Evolutionary conservation across 2,113 vertebrate species (phyloP).

Genomic region (Marmota monax): DNA sequence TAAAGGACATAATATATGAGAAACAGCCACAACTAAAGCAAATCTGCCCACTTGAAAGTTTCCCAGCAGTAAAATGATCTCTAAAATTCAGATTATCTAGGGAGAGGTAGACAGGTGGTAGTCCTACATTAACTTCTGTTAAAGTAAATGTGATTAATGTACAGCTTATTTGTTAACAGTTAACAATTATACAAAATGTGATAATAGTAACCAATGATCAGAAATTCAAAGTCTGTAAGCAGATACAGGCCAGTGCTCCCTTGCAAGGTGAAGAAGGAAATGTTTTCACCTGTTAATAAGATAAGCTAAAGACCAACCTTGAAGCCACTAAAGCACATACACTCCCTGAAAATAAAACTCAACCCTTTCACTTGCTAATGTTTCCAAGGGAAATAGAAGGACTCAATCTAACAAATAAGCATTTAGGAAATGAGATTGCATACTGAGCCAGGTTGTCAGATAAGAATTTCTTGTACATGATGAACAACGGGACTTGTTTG

Average conservation of each 20-base stretch:
- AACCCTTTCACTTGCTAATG: not conserved
- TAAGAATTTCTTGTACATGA: constrained; percentile 35
- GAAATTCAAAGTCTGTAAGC: not conserved
- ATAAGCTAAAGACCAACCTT: not conserved
- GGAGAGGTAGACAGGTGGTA: not conserved
- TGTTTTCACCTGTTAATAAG: not conserved
- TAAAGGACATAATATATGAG: not conserved
- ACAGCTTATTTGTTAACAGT: not conserved
- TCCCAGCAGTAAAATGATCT: not conserved
- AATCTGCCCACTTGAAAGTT: not conserved
- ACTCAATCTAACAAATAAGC: constrained; percentile 29
- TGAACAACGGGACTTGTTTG: not conserved
- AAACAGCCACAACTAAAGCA: not conserved
- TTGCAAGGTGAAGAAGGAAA: not conserved
- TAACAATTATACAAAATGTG: constrained; percentile 35
- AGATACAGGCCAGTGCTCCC: not conserved
- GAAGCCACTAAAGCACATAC: not conserved
- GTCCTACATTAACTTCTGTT: not conserved
- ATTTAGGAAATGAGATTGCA: constrained; percentile 55
- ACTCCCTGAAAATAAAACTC: not conserved
- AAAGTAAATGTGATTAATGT: constrained; percentile 19
- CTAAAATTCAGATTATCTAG: not conserved
- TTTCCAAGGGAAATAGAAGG: constrained; percentile 30
- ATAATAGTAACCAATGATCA: not conserved
- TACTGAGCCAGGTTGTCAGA: not conserved